Evolutionary conservation across 30 jellyfish, hydroid and myxozoan genomes (phyloP).

Genomic region (Turritopsis rubra): DNA sequence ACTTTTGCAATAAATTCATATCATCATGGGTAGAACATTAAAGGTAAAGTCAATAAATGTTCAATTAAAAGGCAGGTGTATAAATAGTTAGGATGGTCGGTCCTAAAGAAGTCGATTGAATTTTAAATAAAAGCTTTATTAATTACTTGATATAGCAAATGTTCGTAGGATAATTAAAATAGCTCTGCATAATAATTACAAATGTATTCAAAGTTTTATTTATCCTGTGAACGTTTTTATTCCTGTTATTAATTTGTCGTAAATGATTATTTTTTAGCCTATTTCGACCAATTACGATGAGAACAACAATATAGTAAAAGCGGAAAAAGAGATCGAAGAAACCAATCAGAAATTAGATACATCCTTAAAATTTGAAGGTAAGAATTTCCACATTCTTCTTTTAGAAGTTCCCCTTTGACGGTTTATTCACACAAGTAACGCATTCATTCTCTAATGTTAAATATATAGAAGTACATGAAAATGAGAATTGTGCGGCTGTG

Average conservation of each 20-base stretch:
- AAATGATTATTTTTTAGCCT: not conserved
- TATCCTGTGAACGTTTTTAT: not conserved
- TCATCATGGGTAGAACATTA: not conserved
- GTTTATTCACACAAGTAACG: too few species aligned
- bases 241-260: not conserved
- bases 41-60: not conserved
- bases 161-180: not conserved
- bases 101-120: not conserved
- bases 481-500: too few species aligned
- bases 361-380: not conserved
- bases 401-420: too few species aligned
- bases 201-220: not conserved
- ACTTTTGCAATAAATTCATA: not conserved
- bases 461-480: too few species aligned
- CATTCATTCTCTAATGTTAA: too few species aligned
- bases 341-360: not conserved
- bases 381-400: too few species aligned
- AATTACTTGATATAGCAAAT: not conserved
- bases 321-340: not conserved
- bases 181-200: not conserved
- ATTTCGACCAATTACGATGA: not conserved
- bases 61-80: not conserved
- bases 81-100: not conserved
- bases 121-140: not conserved
- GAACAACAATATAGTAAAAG: not conserved